Evolutionary conservation across 1,140 invertebrate species (phyloP), one percentile per base, ranked within the genome.

Genomic region (Musca domestica): DNA sequence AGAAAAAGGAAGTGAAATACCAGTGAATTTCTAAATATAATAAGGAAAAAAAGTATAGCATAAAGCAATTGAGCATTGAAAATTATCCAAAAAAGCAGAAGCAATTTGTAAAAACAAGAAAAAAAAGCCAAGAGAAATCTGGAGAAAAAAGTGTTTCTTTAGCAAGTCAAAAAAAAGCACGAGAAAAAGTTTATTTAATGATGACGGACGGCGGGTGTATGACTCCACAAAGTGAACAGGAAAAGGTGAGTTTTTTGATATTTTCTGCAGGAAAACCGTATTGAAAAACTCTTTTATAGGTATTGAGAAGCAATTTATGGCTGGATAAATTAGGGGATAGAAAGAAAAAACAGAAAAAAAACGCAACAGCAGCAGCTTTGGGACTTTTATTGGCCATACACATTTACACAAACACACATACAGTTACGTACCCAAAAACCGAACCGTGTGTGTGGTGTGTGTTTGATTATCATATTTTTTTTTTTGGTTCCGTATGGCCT

Each of bases 141-240:
- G 15, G 41, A 48, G 41, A 64, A 47, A 19, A 23, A 64, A 64
- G 63, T 64, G 47, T 48, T 64, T 47, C 63, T 64, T 14, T 19
- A 48, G 34, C 22, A 64, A 48, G n/a, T n/a, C n/a, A 51, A 7
- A 51, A 48, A 64, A n/a, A 47, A 48, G 23, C n/a, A 17, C 25
- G 23, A 64, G 34, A 64, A 64, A 48, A 64, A 46, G 47, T 48
- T 23, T 48, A 22, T 41, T 64, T 64, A n/a, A 19, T 17, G 34
- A 41, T 41, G 34, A 41, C 34, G 34, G 34, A 41, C 34, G 34
- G 34, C 34, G 74, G 71, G 51, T 69, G 68, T 34, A 77, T 79
- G 70, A 79, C 77, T 72, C 77, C 77, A 64, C 67, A 69, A 71
- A 68, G 70, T 12, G 77, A 79, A 61, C 77, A 79, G 69, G 77